Conservation (phyloP, 2,888 invertebrate species). For the Epinotia nisella region DNA sequence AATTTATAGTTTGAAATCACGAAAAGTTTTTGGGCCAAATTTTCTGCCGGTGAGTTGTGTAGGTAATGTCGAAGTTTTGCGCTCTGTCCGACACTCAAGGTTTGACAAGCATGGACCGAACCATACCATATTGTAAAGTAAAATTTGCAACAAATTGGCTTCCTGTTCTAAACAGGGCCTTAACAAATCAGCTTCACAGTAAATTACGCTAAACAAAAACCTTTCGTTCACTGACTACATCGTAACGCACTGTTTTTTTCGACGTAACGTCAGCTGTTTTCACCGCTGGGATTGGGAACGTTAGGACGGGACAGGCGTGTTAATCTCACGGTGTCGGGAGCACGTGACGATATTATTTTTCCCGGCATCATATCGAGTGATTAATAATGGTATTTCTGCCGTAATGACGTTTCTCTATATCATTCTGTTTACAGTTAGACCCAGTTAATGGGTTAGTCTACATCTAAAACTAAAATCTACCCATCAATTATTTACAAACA, state of each 20-base stretch:
- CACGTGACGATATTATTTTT: conserved; percentile 83
- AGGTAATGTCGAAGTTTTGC: too few relatives aligned
- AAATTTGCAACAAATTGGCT: too few relatives aligned
- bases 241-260: conserved; percentile 39
- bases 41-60: too few relatives aligned
- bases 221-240: conserved; percentile 31
- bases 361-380: conserved; percentile 76
- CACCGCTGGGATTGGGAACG: conserved; percentile 39
- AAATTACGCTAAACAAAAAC: conserved; percentile 42
- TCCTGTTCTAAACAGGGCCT: conserved; percentile 6
- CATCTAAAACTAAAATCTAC: conserved; percentile 53
- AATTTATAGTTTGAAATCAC: too few relatives aligned
- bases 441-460: conserved; percentile 64
- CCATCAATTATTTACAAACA: conserved; percentile 50
- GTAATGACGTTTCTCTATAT: conserved; percentile 71
- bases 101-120: too few relatives aligned
- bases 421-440: conserved; percentile 51
- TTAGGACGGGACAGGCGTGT: conserved; percentile 68
- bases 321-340: conserved; percentile 79
- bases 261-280: conserved; percentile 42
- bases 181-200: conserved; percentile 31
- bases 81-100: too few relatives aligned
- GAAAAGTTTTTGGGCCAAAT: too few relatives aligned
- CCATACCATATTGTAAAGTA: too few relatives aligned
- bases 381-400: conserved; percentile 78